Conservation (phyloP, 2,888 invertebrate genomes). For the Acleris laterana region DNA sequence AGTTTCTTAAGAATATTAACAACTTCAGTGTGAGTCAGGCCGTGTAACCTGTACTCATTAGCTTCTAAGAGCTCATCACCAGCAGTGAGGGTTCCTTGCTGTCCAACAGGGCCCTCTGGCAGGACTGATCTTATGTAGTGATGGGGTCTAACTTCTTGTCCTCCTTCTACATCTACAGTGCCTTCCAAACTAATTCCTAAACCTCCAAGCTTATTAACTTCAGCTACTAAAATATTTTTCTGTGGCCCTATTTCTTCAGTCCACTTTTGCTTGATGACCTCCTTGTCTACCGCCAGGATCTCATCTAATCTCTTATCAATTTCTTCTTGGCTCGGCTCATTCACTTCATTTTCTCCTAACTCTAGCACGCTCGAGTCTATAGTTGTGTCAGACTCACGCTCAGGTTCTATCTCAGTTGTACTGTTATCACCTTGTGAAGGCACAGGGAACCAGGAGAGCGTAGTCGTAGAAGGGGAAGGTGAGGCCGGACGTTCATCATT, state of each 20-base stretch:
- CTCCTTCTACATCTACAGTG: conserved; percentile 99
- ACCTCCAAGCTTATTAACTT: conserved; percentile 95
- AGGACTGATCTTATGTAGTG: conserved; percentile 98
- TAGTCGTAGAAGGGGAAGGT: conserved; percentile 91
- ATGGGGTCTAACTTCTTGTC: conserved; percentile 98
- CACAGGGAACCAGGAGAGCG: conserved; percentile 93
- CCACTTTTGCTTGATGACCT: conserved; percentile 91
- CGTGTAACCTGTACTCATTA: conserved; percentile 95
- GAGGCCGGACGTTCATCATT: conserved; percentile 83
- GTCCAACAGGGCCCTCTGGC: conserved; percentile 97
- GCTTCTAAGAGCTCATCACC: conserved; percentile 99
- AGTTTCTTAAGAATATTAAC: conserved; percentile 97
- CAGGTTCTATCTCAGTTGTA: conserved; percentile 88
- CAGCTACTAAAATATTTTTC: conserved; percentile 95
- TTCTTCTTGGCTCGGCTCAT: conserved; percentile 81
- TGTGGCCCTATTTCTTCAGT: conserved; percentile 91
- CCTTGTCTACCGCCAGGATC: conserved; percentile 80
- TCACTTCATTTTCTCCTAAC: conserved; percentile 73
- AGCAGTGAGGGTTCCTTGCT: conserved; percentile 94
- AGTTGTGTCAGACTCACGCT: conserved; percentile 91
- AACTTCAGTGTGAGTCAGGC: conserved; percentile 98
- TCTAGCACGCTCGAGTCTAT: conserved; percentile 90
- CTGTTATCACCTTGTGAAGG: conserved; percentile 87
- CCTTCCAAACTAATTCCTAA: conserved; percentile 99
- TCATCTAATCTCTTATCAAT: conserved; percentile 81